Percentiles rank a stretch among this genome's conserved stretches.
Conservation (phyloP, 2,888 invertebrate species). For the Melipona beecheii region DNA sequence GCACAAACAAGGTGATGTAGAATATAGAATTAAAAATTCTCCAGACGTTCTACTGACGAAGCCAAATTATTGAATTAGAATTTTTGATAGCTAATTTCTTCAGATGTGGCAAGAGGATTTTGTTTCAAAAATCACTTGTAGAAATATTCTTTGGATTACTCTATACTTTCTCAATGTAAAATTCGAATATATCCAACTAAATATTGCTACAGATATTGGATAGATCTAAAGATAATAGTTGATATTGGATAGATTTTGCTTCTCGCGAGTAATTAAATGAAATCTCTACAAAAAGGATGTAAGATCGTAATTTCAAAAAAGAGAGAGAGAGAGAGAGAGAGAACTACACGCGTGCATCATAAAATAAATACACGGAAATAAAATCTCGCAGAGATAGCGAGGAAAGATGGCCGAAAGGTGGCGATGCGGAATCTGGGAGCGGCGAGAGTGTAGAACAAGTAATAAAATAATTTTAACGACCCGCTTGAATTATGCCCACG, state of each 20-base stretch:
- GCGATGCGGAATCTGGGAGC: constrained; percentile 68
- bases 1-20: neutral
- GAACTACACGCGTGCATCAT: neutral
- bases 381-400: neutral
- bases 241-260: too few species aligned
- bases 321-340: neutral
- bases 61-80: too few species aligned
- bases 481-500: constrained; percentile 81
- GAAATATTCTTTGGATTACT: neutral
- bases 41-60: too few species aligned
- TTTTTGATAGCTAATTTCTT: too few species aligned
- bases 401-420: constrained; percentile 22
- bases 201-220: too few species aligned
- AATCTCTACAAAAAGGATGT: neutral
- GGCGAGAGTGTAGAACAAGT: constrained; percentile 76
- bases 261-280: too few species aligned
- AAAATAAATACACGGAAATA: neutral
- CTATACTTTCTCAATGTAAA: neutral
- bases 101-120: too few species aligned
- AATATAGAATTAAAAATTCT: neutral
- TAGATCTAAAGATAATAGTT: too few species aligned
- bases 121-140: too few species aligned
- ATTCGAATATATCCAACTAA: rapidly evolving
- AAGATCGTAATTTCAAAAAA: neutral
- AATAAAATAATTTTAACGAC: constrained; percentile 83